A percentile compares a stretch with the other conserved stretches of the same genome.
These are phyloP conservation scores for Aphaenogaster floridana DNA, from an alignment of 1,140 invertebrate species.

Conservation along the genomic window DNA sequence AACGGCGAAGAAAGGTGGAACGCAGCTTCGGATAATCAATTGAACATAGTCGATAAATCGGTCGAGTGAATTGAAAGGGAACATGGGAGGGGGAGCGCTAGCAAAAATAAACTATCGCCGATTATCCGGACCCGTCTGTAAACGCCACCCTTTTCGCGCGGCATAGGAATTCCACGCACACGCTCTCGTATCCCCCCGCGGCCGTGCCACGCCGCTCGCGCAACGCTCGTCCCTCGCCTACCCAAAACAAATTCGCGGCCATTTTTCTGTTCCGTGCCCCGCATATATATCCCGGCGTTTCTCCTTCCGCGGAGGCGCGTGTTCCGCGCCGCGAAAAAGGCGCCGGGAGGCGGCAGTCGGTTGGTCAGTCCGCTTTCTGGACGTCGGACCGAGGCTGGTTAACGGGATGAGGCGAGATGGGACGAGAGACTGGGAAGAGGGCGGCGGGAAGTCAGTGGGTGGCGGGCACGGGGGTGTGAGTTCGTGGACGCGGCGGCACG, in stretches of 20 bases:
- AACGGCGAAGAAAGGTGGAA: conserved; percentile 12
- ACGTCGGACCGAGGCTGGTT: conserved; percentile 46
- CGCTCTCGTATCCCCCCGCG: conserved; percentile 36
- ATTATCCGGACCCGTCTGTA: conserved; percentile 65
- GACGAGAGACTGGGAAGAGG: conserved; percentile 18
- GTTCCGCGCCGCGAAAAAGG: conserved; percentile 73
- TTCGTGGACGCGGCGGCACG: conserved; percentile 67
- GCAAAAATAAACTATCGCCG: conserved; percentile 77
- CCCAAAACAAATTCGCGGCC: conserved; percentile 77
- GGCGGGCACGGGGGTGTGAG: conserved; percentile 49
- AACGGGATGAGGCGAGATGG: conserved; percentile 59
- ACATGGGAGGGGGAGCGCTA: conserved; percentile 28
- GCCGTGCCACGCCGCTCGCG: neutral
- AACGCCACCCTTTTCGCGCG: conserved; percentile 55
- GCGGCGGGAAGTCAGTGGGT: conserved; percentile 15
- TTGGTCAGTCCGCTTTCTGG: conserved; percentile 73
- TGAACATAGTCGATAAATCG: conserved; percentile 79
- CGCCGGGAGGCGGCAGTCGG: conserved; percentile 71
- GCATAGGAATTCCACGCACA: conserved; percentile 63
- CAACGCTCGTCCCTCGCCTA: conserved; percentile 9
- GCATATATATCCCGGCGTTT: conserved; percentile 70
- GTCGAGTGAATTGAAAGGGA: conserved; percentile 52
- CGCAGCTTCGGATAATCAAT: conserved; percentile 71
- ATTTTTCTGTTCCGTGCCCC: conserved; percentile 75
- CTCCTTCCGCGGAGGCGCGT: conserved; percentile 71